Evolutionary conservation across 2,888 invertebrate genomes (phyloP).

Genomic region (Ptychoptera albimana): DNA sequence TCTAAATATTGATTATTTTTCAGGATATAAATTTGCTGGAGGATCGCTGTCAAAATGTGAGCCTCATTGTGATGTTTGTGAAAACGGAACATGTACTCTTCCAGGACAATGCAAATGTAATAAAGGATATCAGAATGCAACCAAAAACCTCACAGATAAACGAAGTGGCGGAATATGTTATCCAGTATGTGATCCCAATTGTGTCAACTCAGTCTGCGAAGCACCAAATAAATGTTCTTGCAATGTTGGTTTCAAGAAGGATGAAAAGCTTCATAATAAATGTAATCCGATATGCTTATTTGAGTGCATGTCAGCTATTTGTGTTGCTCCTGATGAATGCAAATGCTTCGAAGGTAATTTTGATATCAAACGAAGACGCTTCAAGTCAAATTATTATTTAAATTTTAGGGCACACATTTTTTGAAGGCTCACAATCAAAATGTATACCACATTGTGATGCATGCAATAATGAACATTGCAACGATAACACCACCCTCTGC

Average conservation of each 20-base stretch:
- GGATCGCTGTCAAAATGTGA: slow-evolving; percentile 15
- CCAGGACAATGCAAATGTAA: slow-evolving; percentile 43
- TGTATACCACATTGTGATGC: neutral
- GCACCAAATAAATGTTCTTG: slow-evolving; percentile 7
- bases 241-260: slow-evolving; percentile 7
- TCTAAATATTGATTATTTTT: too few relatives aligned
- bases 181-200: slow-evolving; percentile 1
- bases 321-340: slow-evolving; percentile 32
- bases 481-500: too few relatives aligned
- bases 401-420: slow-evolving; percentile 22
- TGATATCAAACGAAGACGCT: slow-evolving; percentile 2
- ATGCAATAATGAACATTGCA: too few relatives aligned
- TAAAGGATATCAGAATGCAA: slow-evolving; percentile 27
- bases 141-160: slow-evolving; percentile 17
- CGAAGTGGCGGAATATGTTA: slow-evolving; percentile 26
- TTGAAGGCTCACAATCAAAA: slow-evolving; percentile 13
- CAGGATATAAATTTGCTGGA: neutral
- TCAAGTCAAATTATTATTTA: slow-evolving; percentile 10
- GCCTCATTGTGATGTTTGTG: slow-evolving; percentile 27
- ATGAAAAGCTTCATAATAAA: neutral
- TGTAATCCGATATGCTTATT: slow-evolving; percentile 22
- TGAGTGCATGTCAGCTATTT: slow-evolving; percentile 23
- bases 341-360: slow-evolving; percentile 31
- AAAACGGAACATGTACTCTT: slow-evolving; percentile 40
- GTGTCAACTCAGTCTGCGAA: neutral